Base-by-base conservation (phyloP, 53 echinoderm and acorn worm genomes). In the Apostichopus leukothele region DNA sequence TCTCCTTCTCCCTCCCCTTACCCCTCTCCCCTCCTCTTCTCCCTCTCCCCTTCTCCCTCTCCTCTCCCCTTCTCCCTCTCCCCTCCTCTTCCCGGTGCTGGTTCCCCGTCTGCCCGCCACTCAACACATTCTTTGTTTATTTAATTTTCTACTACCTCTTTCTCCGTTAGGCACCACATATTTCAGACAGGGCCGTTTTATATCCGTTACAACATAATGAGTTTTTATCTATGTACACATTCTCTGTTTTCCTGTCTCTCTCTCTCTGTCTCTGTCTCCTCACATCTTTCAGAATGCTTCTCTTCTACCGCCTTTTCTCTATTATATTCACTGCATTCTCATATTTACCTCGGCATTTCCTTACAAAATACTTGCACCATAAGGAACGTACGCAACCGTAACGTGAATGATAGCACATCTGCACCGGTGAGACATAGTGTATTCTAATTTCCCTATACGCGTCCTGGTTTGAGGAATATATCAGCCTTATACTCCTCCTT, bases 241-340 rank as follows among this genome's bases (percentile, higher is more conserved):
- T 5, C n/a, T 68, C 68, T 68, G 3, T n/a, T 68, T 68, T n/a
- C n/a, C n/a, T n/a, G 13, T 68, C 68, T 67, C 18, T 18, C n/a
- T n/a, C n/a, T n/a, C n/a, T n/a, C n/a, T n/a, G 13, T 68, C n/a
- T 68, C 5, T 68, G 13, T n/a, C n/a, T 68, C 68, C n/a, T 68
- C 68, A 16, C n/a, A 13, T 68, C n/a, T n/a, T 68, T 68, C 68
- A 16, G 13, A 13, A 16, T 68, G 14, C n/a, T 68, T n/a, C n/a
- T 68, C 68, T 68, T 68, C 68, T 68, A 16, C 68, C n/a, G 13
- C 68, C n/a, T 68, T n/a, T 68, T 68, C 68, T 68, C n/a, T n/a
- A 16, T 68, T 39, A 39, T 39, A 39, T 39, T 39, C 39, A 39
- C 39, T 39, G 39, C 39, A 39, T 39, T 39, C 39, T 39, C 0